Conservation (phyloP, 1,140 invertebrate genomes). For the Mya arenaria region DNA sequence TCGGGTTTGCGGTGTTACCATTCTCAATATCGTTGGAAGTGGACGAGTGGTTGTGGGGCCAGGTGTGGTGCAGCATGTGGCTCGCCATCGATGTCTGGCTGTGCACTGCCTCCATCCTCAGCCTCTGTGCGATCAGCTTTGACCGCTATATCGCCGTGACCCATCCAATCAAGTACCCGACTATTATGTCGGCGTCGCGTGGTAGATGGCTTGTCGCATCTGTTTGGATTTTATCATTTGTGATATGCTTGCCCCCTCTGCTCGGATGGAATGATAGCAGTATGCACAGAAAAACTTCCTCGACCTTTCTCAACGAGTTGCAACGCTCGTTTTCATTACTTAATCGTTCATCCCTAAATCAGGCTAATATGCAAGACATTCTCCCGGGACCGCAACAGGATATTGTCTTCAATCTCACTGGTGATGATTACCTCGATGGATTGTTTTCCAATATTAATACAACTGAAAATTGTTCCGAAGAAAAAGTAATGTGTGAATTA, state of each 20-base stretch:
- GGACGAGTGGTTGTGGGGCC: slow-evolving; percentile 79
- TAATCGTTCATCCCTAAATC: slow-evolving; percentile 29
- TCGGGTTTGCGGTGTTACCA: slow-evolving; percentile 80
- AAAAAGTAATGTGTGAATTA: slow-evolving; percentile 87
- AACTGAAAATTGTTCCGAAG: slow-evolving; percentile 32
- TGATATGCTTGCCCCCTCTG: slow-evolving; percentile 98
- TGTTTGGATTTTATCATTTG: slow-evolving; percentile 96
- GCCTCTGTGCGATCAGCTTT: slow-evolving; percentile 81
- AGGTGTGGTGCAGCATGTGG: slow-evolving; percentile 80
- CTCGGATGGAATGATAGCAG: slow-evolving; percentile 91
- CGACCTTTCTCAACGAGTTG: background rate
- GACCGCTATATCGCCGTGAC: slow-evolving; percentile 81
- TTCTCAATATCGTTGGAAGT: slow-evolving; percentile 77
- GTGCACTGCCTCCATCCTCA: slow-evolving; percentile 81
- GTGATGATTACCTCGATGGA: slow-evolving; percentile 23
- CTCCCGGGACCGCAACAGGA: background rate
- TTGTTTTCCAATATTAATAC: slow-evolving; percentile 10
- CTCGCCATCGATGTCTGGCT: slow-evolving; percentile 81
- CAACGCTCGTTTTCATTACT: background rate
- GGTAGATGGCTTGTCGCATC: slow-evolving; percentile 95
- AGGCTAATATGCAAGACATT: slow-evolving; percentile 29
- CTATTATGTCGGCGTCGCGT: slow-evolving; percentile 80
- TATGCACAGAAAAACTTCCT: background rate
- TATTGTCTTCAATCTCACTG: slow-evolving; percentile 8
- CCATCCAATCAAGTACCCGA: slow-evolving; percentile 78